A percentile compares a stretch with the other conserved stretches of the same genome.
phyloP scores from a whole-genome alignment of 2,113 vertebrate genomes.

The Stomatorhinus ivindoensis region DNA sequence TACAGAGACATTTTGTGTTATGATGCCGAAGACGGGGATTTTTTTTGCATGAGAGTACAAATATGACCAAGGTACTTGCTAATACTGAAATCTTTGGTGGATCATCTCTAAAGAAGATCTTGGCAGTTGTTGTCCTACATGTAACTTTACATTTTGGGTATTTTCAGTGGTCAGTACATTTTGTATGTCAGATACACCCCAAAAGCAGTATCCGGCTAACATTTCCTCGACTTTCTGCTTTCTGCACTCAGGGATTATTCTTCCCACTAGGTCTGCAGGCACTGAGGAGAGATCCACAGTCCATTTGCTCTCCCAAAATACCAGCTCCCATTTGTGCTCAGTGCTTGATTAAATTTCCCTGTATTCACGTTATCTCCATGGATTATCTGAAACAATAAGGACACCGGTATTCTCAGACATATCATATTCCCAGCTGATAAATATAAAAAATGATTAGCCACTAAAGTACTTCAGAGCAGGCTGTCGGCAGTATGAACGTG shows the following conservation, averaged over 20 bases:
- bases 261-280: neutral
- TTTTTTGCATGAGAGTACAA: neutral
- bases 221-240: neutral
- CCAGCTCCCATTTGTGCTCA: neutral
- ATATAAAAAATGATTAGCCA: neutral
- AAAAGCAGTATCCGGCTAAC: neutral
- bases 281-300: neutral
- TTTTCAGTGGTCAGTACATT: neutral
- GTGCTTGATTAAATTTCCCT: neutral
- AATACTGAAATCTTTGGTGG: neutral
- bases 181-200: neutral
- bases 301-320: neutral
- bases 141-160: neutral
- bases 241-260: neutral
- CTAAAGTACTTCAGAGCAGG: neutral
- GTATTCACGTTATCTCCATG: neutral
- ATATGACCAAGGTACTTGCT: neutral
- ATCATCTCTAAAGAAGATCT: neutral
- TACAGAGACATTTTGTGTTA: neutral
- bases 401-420: neutral
- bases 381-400: neutral
- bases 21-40: neutral
- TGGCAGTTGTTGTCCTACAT: neutral
- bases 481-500: neutral
- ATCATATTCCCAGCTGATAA: neutral